Evolutionary conservation across 2,797 vertebrate genomes (phyloP), one percentile per base, ranked within the genome.

Genomic region (Triplophysa yarkandensis): DNA sequence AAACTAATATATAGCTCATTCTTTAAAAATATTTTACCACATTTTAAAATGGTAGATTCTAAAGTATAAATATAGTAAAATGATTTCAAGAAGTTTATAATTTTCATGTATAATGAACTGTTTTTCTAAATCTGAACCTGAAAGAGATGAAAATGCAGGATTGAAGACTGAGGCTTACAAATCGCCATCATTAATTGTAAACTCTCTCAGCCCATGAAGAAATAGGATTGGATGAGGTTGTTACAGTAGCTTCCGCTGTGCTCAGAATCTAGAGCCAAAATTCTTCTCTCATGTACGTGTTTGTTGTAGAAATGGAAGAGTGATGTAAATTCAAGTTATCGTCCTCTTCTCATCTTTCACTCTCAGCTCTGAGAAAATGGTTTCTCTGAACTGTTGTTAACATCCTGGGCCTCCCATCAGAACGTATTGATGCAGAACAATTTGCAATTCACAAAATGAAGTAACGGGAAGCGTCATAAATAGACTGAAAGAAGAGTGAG

Each of bases 371-470:
- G 80, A 50, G 76, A 82, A 86, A 85, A 88, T 87, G 84, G 86
- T 87, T 89, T 86, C 83, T 88, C 78, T 88, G 81, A 74, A 63
- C 34, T 27, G 80, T 77, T 89, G 89, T 90, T 87, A 85, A 86
- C 83, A 79, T 78, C 81, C 78, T 74, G 67, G 74, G 79, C 77
- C 83, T 87, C 81, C 64, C 81, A 68, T 83, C 80, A 80, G 66
- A 74, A 87, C 78, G 80, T 80, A 79, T 75, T 81, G 82, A 77
- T 68, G 83, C 82, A 67, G 68, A 76, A 83, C 81, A 82, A 83
- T 77, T 82, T 87, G 86, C 81, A 83, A 88, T 88, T 89, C 86
- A 83, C 81, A 64, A 88, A 87, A 88, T 85, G 68, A 85, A 87
- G 86, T 86, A 88, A 87, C 83, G 76, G 85, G 58, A 60, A 76